Base-by-base conservation (phyloP, 2,113 vertebrate species). In the Danionella cerebrum region DNA sequence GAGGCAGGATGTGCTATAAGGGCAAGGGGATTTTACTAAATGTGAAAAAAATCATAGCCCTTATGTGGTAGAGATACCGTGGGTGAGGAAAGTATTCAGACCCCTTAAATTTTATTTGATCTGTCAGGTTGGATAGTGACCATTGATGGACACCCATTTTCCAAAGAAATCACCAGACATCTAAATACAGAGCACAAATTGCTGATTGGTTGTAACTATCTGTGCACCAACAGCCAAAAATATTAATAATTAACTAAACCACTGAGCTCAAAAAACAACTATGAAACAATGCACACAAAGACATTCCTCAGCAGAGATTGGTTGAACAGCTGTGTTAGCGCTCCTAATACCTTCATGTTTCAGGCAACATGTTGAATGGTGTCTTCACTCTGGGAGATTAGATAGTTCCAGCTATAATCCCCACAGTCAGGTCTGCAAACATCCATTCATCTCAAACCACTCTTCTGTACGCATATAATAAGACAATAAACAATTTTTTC, bases 161-260 rank as follows among this genome's bases (percentile, higher is more conserved):
- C n/a, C n/a, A n/a, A n/a, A n/a, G n/a, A n/a, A n/a, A n/a, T n/a
- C n/a, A n/a, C n/a, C n/a, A n/a, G n/a, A n/a, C n/a, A n/a, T n/a
- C n/a, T n/a, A n/a, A n/a, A n/a, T n/a, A n/a, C n/a, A n/a, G n/a
- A n/a, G n/a, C n/a, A n/a, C n/a, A n/a, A n/a, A n/a, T n/a, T n/a
- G n/a, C n/a, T n/a, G n/a, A n/a, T n/a, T n/a, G n/a, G n/a, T n/a
- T n/a, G n/a, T n/a, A n/a, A n/a, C n/a, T n/a, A n/a, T n/a, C n/a
- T n/a, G n/a, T n/a, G n/a, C n/a, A n/a, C n/a, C n/a, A n/a, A n/a
- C 29, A 33, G 14, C 60, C 51, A 53, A 47, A 76, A 55, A 29
- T 68, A 70, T 78, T 74, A 77, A 25, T 80, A 75, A 83, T 79
- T 81, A 78, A 81, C 70, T 42, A 18, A 69, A 68, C 76, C 75